Evolutionary conservation across 2,888 invertebrate genomes (phyloP), one percentile per base, ranked within the genome.

Genomic region (Rosalia funebris): DNA sequence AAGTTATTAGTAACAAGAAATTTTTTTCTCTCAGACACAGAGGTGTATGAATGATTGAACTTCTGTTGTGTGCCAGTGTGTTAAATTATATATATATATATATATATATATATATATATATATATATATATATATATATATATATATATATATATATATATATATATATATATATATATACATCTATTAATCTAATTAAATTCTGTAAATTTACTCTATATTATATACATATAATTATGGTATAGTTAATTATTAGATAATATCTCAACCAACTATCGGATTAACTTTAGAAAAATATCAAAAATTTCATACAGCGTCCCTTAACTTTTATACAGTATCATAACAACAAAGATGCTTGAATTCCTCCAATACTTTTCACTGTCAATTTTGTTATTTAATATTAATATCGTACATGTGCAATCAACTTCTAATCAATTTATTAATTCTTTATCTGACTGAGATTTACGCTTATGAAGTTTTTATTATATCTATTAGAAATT

Each of bases 181-280:
- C n/a, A n/a, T 79, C 75, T 78, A 78, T 76, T 77, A 79, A 79
- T 79, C 79, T 79, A 79, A 79, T 79, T 79, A 66, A 79, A 80
- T 78, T 81, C 80, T 81, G 81, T 81, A 81, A 81, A 81, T 80
- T 81, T 81, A 80, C 79, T 80, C 79, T 80, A 80, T 78, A 77
- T 77, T 73, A 78, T 78, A 79, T 79, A 80, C 75, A 81, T 80
- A 78, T 73, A 71, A 77, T 76, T 76, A 79, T 76, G 77, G 73
- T 77, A 78, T 77, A 79, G 79, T 79, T 79, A 77, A 79, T 79
- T 78, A 77, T 68, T 77, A 76, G 73, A 70, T 74, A 77, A 75
- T 77, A 78, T 78, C 75, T 79, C 75, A 76, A 77, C 70, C 75
- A 76, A 77, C 74, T 76, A 77, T 75, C 74, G 74, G 72, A 73